Percentiles rank a stretch among this genome's conserved stretches.
Conservation (phyloP, 2,888 invertebrate species). For the Trichopoda pennipes region DNA sequence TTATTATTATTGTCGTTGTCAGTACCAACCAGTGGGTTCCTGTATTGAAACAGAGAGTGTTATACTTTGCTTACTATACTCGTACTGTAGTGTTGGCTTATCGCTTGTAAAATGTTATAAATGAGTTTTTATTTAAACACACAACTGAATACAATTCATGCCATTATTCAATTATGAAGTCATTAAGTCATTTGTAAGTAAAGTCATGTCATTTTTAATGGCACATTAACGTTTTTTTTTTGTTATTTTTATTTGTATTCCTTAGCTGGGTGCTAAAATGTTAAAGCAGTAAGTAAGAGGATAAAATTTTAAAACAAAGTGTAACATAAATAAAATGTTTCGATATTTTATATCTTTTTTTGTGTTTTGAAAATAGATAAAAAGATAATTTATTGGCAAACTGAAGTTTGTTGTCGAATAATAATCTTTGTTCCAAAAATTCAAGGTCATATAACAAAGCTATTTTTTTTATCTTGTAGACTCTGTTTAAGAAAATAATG, state of each 20-base stretch:
- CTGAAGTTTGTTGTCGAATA: neutral
- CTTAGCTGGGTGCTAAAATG: neutral
- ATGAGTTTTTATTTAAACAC: constrained; percentile 61
- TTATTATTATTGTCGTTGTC: constrained; percentile 45
- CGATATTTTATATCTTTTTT: constrained; percentile 37
- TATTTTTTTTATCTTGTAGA: neutral
- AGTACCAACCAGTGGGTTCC: constrained; percentile 41
- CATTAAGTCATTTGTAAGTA: constrained; percentile 72
- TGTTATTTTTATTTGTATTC: neutral
- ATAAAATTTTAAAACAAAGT: constrained; percentile 17
- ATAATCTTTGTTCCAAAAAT: neutral
- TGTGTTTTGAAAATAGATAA: constrained; percentile 33
- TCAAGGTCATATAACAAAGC: neutral
- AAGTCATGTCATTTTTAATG: constrained; percentile 68
- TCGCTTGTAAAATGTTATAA: constrained; percentile 59
- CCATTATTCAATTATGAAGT: constrained; percentile 73
- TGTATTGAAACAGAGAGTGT: constrained; percentile 21
- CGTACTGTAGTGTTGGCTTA: constrained; percentile 32
- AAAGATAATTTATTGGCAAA: constrained; percentile 54
- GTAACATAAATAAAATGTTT: constrained; percentile 45
- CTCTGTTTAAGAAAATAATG: neutral
- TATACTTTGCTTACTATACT: neutral
- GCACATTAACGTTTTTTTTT: constrained; percentile 56
- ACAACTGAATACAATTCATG: constrained; percentile 63
- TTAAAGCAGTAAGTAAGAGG: constrained; percentile 8